These are phyloP conservation scores for Dynastes maya DNA, from an alignment of 2,888 invertebrate species.

Conservation along the genomic window DNA sequence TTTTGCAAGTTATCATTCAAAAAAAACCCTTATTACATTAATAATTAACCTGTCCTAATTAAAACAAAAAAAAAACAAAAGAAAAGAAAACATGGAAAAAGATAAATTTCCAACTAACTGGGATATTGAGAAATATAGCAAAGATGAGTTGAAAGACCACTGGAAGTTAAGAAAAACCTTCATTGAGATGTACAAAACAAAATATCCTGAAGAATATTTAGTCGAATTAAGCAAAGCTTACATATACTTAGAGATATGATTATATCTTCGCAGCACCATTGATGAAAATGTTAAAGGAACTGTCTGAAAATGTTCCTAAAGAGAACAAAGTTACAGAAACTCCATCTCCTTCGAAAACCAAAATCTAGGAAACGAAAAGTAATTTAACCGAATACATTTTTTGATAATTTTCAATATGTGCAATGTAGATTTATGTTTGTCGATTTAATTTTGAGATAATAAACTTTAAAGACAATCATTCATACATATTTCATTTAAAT, in stretches of 20 bases:
- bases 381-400: background rate
- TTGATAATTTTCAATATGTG: background rate
- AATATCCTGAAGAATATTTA: background rate
- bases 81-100: background rate
- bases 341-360: background rate
- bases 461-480: constrained; percentile 1
- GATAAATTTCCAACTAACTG: background rate
- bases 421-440: constrained; percentile 1
- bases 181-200: background rate
- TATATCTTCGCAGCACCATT: background rate
- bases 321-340: background rate
- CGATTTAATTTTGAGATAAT: background rate
- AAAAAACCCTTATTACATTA: too few species aligned
- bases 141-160: background rate
- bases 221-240: constrained; percentile 1
- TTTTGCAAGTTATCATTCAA: background rate
- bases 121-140: background rate
- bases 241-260: background rate
- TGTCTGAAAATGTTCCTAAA: background rate
- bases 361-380: background rate
- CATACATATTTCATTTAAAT: background rate
- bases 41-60: too few species aligned
- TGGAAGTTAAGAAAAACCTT: constrained; percentile 2
- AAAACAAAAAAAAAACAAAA: too few species aligned
- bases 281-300: background rate